These are phyloP conservation scores for Corythoichthys haematopterus DNA, from an alignment of 2,113 vertebrate species.

Conservation along the genomic window DNA sequence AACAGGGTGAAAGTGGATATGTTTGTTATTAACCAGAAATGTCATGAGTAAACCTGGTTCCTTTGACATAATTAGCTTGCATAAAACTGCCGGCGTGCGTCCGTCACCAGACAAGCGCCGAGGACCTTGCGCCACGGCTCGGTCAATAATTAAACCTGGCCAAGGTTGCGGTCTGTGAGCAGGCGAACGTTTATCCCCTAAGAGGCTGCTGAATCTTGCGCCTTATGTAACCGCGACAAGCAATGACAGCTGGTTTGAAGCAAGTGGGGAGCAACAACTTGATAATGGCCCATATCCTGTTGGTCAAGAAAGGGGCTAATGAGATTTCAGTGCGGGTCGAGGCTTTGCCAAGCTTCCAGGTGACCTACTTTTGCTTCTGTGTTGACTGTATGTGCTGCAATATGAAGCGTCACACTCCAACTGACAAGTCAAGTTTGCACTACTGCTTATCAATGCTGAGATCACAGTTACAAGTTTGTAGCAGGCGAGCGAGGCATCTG, in stretches of 20 bases:
- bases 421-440: not conserved
- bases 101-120: slow-evolving; percentile 27
- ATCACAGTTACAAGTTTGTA: not conserved
- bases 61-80: not conserved
- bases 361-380: slow-evolving; percentile 22
- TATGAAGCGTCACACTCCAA: slow-evolving; percentile 8
- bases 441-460: not conserved
- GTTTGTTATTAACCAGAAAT: not conserved
- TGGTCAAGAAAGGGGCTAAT: slow-evolving; percentile 18
- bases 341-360: not conserved
- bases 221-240: slow-evolving; percentile 27
- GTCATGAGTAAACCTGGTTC: not conserved
- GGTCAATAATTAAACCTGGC: slow-evolving; percentile 54
- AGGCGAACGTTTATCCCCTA: slow-evolving; percentile 36
- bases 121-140: slow-evolving; percentile 34
- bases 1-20: slow-evolving; percentile 7
- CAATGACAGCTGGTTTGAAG: slow-evolving; percentile 10
- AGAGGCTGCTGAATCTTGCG: slow-evolving; percentile 45
- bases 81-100: not conserved
- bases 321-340: slow-evolving; percentile 15
- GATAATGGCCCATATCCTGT: slow-evolving; percentile 27
- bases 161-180: slow-evolving; percentile 50
- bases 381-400: not conserved
- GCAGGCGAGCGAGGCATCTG: not conserved
- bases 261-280: slow-evolving; percentile 13